These are phyloP conservation scores for Ellobius talpinus DNA, from an alignment of 2,113 vertebrate genomes.

Conservation along the genomic window DNA sequence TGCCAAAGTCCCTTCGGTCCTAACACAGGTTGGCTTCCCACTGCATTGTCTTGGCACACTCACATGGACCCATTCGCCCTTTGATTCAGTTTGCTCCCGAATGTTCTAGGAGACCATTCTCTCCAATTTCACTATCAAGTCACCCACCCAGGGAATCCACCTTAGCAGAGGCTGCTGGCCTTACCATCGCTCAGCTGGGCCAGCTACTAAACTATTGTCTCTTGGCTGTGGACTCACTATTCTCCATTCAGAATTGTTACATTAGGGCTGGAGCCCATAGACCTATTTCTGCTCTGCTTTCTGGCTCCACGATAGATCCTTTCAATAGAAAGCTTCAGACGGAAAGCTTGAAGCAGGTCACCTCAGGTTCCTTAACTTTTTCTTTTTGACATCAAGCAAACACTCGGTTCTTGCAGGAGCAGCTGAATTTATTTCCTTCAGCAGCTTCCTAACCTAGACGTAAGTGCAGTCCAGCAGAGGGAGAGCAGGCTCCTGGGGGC, in stretches of 20 bases:
- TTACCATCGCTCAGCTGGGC: neutral
- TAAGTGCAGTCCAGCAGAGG: neutral
- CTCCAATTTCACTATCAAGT: conserved; percentile 18
- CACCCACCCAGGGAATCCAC: neutral
- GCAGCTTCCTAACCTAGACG: neutral
- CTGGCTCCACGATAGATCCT: neutral
- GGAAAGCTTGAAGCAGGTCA: neutral
- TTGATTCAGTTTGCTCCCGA: conserved; percentile 37
- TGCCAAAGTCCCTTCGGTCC: neutral
- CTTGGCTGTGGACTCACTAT: neutral
- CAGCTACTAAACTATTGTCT: conserved; percentile 23
- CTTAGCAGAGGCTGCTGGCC: neutral
- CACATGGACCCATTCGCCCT: neutral
- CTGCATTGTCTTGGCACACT: neutral
- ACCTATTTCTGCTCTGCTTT: conserved; percentile 25
- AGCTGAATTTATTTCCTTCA: neutral
- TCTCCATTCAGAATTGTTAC: neutral
- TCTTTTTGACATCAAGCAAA: neutral
- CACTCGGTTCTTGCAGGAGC: neutral
- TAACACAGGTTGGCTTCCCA: neutral
- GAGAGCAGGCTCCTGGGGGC: neutral
- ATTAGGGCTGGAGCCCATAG: neutral
- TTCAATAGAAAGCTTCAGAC: neutral
- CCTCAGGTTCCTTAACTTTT: neutral
- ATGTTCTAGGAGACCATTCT: conserved; percentile 45